Base-by-base conservation (phyloP, 2,797 vertebrate species). In the Craterocephalus amniculus region DNA sequence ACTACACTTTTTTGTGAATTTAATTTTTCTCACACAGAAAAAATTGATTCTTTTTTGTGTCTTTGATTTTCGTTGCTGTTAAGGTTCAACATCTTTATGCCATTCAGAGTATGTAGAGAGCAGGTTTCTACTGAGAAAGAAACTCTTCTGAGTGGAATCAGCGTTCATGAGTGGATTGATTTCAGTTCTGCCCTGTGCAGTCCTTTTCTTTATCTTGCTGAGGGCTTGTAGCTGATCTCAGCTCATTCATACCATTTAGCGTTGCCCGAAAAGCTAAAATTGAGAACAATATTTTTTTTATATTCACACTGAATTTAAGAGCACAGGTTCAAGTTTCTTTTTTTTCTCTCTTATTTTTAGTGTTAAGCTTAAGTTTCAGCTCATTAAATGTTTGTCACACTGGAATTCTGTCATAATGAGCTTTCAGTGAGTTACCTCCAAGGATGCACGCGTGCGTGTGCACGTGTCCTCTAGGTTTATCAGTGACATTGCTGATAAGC, bases 401-500 rank as follows among this genome's bases (percentile, higher is more conserved):
- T n/a, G 27, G 68, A 63, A 45, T 80, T 77, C 62, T 58, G 45
- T 72, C 65, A 11, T 69, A 67, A 67, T 73, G 70, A 74, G 78
- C 70, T 75, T 61, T 85, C 66, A 54, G 60, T 67, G 12, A 2
- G 38, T 63, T 75, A 66, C 72, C 70, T 67, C 70, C 60, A 31
- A 63, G 74, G 38, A 9, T 18, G 58, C 58, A 63, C 63, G 22
- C 62, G 62, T 64, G 57, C 67, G 13, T 26, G 54, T 56, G 69
- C 67, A 49, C 56, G 69, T 68, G 80, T 85, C 74, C 80, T 80
- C 68, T 82, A 7, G 71, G 85, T 86, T 80, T 86, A 63, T 78
- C 76, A 70, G 74, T 87, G 83, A 87, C 85, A 69, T 88, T 88
- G 88, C 80, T 83, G 87, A 89, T 87, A 78, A 88, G 85, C 73